phyloP scores from a whole-genome alignment of 1,140 invertebrate species.

The Heliconius himera region DNA sequence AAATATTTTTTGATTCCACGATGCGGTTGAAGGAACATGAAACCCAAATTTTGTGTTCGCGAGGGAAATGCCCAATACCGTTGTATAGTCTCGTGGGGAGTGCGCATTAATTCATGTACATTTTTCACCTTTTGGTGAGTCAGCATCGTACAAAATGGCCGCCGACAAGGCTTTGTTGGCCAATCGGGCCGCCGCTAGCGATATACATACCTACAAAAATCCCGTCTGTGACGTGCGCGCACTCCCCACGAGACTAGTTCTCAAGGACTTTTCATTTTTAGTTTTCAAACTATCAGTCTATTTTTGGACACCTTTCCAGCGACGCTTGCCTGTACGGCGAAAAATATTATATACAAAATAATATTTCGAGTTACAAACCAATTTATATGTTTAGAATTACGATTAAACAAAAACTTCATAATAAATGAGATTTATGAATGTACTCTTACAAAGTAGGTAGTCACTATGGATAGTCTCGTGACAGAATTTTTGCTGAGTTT shows the following conservation, averaged over 20 bases:
- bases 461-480: conserved; percentile 72
- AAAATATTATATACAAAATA: conserved; percentile 14
- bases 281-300: conserved; percentile 55
- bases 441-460: conserved; percentile 78
- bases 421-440: conserved; percentile 75
- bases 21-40: conserved; percentile 72
- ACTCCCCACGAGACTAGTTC: conserved; percentile 81
- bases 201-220: conserved; percentile 80
- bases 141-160: conserved; percentile 82
- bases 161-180: conserved; percentile 77
- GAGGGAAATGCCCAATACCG: conserved; percentile 82
- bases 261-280: conserved; percentile 81
- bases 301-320: conserved; percentile 45
- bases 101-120: conserved; percentile 77
- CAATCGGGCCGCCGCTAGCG: conserved; percentile 68
- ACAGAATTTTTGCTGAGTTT: conserved; percentile 41
- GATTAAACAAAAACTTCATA: conserved; percentile 41
- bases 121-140: conserved; percentile 82
- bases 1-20: conserved; percentile 55
- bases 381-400: conserved; percentile 1
- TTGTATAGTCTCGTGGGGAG: conserved; percentile 80
- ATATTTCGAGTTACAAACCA: conserved; percentile 1
- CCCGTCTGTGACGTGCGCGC: conserved; percentile 71
- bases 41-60: conserved; percentile 80
- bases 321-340: neutral